These are phyloP conservation scores for Psylliodes chrysocephalus DNA, from an alignment of 2,888 invertebrate genomes.

Conservation along the genomic window DNA sequence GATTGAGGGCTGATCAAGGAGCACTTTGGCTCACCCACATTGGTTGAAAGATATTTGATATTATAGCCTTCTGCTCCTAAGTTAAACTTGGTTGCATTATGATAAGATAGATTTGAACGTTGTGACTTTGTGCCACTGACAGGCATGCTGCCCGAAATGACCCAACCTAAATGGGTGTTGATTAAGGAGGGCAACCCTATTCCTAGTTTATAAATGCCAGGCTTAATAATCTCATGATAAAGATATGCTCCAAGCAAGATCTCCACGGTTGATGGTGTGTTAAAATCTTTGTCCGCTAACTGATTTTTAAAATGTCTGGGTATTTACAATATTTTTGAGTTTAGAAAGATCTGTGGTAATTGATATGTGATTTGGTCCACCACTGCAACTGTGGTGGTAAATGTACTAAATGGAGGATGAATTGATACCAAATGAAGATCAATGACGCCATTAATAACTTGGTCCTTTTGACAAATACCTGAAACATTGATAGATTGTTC, in stretches of 20 bases:
- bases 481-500: neutral
- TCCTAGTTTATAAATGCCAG: neutral
- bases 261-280: neutral
- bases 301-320: neutral
- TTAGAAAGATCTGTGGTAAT: neutral
- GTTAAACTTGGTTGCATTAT: too few relatives aligned
- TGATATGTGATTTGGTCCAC: neutral
- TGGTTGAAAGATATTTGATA: neutral
- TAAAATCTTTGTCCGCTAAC: neutral
- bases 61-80: neutral
- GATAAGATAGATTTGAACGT: too few relatives aligned
- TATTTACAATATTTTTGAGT: neutral
- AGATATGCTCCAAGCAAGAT: conserved; percentile 10
- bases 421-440: neutral
- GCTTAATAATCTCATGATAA: neutral
- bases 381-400: neutral
- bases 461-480: neutral
- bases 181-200: neutral
- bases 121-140: neutral
- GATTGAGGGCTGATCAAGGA: too few relatives aligned
- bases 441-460: neutral
- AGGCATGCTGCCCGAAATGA: neutral
- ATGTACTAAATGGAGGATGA: neutral
- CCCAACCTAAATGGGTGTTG: neutral
- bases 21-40: neutral